Evolutionary conservation across 1,140 invertebrate genomes (phyloP).

Genomic region (Psilanteris sp.): DNA sequence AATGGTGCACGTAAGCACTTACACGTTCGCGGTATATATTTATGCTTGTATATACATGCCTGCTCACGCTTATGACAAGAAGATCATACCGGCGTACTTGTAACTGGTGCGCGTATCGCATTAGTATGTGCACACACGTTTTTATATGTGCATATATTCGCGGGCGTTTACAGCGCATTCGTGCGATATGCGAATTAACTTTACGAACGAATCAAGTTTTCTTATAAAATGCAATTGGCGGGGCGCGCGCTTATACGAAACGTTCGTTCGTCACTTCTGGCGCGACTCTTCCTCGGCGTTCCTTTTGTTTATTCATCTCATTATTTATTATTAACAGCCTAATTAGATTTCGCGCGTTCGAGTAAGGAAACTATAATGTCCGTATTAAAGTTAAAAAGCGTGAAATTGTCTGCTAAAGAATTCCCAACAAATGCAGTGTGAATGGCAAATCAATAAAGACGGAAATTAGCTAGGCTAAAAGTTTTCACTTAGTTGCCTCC

Average conservation of each 20-base stretch:
- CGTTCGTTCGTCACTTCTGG: too few species aligned
- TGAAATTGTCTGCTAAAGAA: slow-evolving; percentile 42
- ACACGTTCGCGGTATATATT: slow-evolving; percentile 60
- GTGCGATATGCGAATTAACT: slow-evolving; percentile 35
- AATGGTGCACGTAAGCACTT: slow-evolving; percentile 61
- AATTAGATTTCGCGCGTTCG: slow-evolving; percentile 15
- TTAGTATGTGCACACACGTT: slow-evolving; percentile 52
- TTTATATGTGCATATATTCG: slow-evolving; percentile 7
- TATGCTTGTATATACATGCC: slow-evolving; percentile 44
- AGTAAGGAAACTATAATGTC: slow-evolving; percentile 24
- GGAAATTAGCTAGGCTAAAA: slow-evolving; percentile 28
- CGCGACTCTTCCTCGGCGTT: too few species aligned
- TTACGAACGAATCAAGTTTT: slow-evolving; percentile 32
- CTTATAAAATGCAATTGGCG: slow-evolving; percentile 25
- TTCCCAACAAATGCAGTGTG: slow-evolving; percentile 16
- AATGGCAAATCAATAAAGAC: slow-evolving; percentile 36
- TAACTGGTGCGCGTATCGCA: slow-evolving; percentile 20
- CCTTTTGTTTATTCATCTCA: not conserved
- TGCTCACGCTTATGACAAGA: slow-evolving; percentile 51
- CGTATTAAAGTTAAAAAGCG: slow-evolving; percentile 25
- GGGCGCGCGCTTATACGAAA: too few species aligned
- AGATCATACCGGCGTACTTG: slow-evolving; percentile 40
- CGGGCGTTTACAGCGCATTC: slow-evolving; percentile 8
- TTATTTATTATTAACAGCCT: slow-evolving; percentile 7
- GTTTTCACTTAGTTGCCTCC: slow-evolving; percentile 34